A percentile compares a stretch with the other conserved stretches of the same genome.
Evolutionary conservation across 2,797 vertebrate genomes (phyloP).

Genomic region (Poeciliopsis paucimaculata): DNA sequence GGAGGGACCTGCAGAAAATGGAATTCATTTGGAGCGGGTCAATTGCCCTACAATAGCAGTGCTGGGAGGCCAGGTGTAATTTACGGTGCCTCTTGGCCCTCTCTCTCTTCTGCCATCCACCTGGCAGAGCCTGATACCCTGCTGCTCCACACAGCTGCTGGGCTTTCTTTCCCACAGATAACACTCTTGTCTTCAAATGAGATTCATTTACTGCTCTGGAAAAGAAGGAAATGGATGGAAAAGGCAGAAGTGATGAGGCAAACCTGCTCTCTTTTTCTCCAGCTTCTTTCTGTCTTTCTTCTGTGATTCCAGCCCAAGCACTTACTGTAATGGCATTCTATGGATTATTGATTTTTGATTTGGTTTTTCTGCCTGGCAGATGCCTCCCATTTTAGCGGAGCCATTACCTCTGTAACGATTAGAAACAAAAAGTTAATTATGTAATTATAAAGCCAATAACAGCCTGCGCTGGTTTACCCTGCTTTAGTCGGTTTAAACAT

Average conservation of each 20-base stretch:
- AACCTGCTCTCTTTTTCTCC: slow-evolving; percentile 52
- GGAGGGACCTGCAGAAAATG: slow-evolving; percentile 98
- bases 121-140: slow-evolving; percentile 87
- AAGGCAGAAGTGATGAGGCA: slow-evolving; percentile 45
- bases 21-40: slow-evolving; percentile 99
- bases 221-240: slow-evolving; percentile 55
- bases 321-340: slow-evolving; percentile 96
- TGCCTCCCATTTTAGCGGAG: slow-evolving; percentile 95
- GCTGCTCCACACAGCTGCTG: slow-evolving; percentile 90
- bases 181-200: slow-evolving; percentile 92
- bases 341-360: slow-evolving; percentile 99
- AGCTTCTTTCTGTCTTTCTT: slow-evolving; percentile 50
- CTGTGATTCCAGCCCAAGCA: slow-evolving; percentile 83
- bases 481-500: slow-evolving; percentile 99
- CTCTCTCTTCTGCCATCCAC: slow-evolving; percentile 83
- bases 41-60: slow-evolving; percentile 95
- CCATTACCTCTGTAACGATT: slow-evolving; percentile 99
- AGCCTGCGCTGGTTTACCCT: slow-evolving; percentile 99
- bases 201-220: slow-evolving; percentile 94
- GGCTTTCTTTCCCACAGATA: slow-evolving; percentile 93
- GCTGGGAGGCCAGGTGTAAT: slow-evolving; percentile 96
- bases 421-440: slow-evolving; percentile 99
- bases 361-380: slow-evolving; percentile 93
- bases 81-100: slow-evolving; percentile 92
- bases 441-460: slow-evolving; percentile 99